Conservation (phyloP, 2,797 vertebrate genomes). For the Gymnoscopelus microlampas region DNA sequence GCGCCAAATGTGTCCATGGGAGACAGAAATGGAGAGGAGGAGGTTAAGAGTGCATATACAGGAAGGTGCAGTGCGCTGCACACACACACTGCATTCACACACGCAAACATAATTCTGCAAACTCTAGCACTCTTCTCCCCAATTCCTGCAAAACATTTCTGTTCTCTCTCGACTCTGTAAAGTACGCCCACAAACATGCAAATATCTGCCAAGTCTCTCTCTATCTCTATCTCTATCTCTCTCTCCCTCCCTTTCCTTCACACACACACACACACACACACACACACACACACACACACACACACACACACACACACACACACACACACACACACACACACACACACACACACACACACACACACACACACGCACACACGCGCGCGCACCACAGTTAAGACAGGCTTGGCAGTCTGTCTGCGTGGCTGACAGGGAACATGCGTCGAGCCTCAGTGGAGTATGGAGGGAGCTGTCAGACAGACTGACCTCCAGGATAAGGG, state of each 20-base stretch:
- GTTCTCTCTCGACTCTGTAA: slow-evolving; percentile 1
- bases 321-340: slow-evolving; percentile 21
- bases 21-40: too few relatives aligned
- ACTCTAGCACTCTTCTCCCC: background rate
- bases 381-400: slow-evolving; percentile 27
- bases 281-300: slow-evolving; percentile 11
- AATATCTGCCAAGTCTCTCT: slow-evolving; percentile 6
- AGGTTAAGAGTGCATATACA: background rate
- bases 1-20: too few relatives aligned
- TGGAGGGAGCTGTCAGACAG: slow-evolving; percentile 67
- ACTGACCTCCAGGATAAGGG: slow-evolving; percentile 64
- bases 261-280: slow-evolving; percentile 4
- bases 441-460: slow-evolving; percentile 70
- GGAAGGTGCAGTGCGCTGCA: background rate
- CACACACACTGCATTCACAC: background rate
- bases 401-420: slow-evolving; percentile 51
- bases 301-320: slow-evolving; percentile 14
- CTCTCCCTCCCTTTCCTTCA: background rate
- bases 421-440: slow-evolving; percentile 59
- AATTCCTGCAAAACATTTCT: too few relatives aligned
- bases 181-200: background rate
- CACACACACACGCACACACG: slow-evolving; percentile 22
- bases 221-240: slow-evolving; percentile 8
- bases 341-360: slow-evolving; percentile 19
- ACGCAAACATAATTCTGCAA: background rate